phyloP scores from a whole-genome alignment of 2,113 vertebrate genomes.

The Colistium nudipinnis region DNA sequence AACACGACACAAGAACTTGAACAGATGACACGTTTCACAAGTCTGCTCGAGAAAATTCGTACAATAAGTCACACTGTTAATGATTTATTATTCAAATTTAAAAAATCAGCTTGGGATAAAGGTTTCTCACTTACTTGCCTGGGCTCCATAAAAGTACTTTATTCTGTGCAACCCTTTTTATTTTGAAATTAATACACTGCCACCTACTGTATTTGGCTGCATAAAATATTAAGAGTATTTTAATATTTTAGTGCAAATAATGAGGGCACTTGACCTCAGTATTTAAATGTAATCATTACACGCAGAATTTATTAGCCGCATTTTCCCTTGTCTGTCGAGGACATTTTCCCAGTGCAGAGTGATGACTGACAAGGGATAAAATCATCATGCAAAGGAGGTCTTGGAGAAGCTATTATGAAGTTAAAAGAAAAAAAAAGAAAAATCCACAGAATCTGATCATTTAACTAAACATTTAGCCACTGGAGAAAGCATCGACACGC shows the following conservation, averaged over 20 bases:
- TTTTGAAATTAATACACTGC: slow-evolving; percentile 67
- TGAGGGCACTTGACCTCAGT: slow-evolving; percentile 75
- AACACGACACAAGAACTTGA: no score
- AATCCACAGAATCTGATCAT: background rate
- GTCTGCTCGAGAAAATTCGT: no score
- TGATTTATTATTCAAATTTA: slow-evolving; percentile 5
- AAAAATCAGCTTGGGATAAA: slow-evolving; percentile 38
- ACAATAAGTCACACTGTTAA: no score
- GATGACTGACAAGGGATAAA: slow-evolving; percentile 32
- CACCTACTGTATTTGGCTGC: slow-evolving; percentile 54
- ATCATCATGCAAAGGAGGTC: background rate
- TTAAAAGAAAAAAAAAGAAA: background rate
- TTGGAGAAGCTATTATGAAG: background rate
- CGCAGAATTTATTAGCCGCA: slow-evolving; percentile 74
- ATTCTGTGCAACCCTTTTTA: slow-evolving; percentile 61
- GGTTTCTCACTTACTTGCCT: slow-evolving; percentile 38
- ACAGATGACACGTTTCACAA: background rate
- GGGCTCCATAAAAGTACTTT: slow-evolving; percentile 27
- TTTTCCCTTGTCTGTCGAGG: slow-evolving; percentile 49
- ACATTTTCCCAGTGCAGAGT: background rate
- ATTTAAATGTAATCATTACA: slow-evolving; percentile 78
- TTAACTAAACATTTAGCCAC: background rate
- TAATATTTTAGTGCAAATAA: slow-evolving; percentile 80
- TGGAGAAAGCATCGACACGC: no score
- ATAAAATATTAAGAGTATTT: slow-evolving; percentile 79